Percentiles rank a stretch among this genome's conserved stretches.
Evolutionary conservation across 1,140 invertebrate genomes (phyloP).

Genomic region (Hypsibius dujardini): DNA sequence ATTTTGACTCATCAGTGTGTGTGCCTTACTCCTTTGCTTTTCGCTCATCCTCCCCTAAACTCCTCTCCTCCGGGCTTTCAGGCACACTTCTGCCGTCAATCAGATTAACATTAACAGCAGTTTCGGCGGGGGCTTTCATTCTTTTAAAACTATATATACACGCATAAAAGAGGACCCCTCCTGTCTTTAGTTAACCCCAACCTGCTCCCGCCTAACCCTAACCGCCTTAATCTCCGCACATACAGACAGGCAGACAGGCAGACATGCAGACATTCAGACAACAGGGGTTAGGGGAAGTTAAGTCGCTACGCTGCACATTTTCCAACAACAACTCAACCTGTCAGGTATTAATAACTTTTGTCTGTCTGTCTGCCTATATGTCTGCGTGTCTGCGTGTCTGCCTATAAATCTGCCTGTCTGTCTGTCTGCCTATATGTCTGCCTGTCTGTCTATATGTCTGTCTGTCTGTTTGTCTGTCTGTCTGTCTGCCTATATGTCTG

Average conservation of each 20-base stretch:
- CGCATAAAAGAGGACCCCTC: neutral
- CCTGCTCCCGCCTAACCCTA: neutral
- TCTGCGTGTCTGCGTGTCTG: no score
- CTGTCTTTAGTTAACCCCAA: slow-evolving; percentile 16
- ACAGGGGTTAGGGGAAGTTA: no score
- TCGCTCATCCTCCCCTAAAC: neutral
- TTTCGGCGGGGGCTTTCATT: no score
- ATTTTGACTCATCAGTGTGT: no score
- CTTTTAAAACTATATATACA: neutral
- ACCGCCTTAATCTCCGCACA: neutral
- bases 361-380: slow-evolving; percentile 3
- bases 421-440: no score
- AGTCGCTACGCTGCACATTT: neutral
- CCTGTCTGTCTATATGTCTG: no score
- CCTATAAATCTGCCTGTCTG: no score
- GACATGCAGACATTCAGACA: no score
- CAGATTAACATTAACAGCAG: slow-evolving; percentile 11
- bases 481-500: no score
- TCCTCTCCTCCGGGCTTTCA: neutral
- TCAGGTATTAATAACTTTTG: slow-evolving; percentile 2
- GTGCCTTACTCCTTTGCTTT: neutral
- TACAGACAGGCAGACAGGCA: slow-evolving; percentile 2
- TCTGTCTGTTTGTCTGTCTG: no score
- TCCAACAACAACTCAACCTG: slow-evolving; percentile 6
- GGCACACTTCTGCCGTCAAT: neutral